Evolutionary conservation across 2,888 invertebrate genomes (phyloP).

Genomic region (Caenorhabditis auriculariae): DNA sequence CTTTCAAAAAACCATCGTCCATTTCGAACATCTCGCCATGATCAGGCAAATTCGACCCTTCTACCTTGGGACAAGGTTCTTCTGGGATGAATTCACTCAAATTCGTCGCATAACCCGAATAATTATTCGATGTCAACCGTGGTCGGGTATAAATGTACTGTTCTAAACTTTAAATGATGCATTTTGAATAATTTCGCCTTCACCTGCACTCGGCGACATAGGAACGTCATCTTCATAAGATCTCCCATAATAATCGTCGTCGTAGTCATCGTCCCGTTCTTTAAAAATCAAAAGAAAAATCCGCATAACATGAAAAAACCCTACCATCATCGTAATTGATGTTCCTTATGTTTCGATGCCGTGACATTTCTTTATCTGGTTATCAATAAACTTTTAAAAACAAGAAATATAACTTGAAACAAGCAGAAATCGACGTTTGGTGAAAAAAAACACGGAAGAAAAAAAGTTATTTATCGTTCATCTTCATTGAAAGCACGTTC

Average conservation of each 20-base stretch:
- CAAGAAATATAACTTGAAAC: too few relatives aligned
- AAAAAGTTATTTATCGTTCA: too few relatives aligned
- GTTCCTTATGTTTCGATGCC: slow-evolving; percentile 51
- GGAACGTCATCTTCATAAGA: slow-evolving; percentile 50
- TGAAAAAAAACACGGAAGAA: too few relatives aligned
- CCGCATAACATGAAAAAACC: background rate
- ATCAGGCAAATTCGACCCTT: too few relatives aligned
- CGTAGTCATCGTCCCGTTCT: slow-evolving; percentile 51
- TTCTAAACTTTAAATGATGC: slow-evolving; percentile 26
- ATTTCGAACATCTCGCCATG: slow-evolving; percentile 31
- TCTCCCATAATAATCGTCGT: slow-evolving; percentile 44
- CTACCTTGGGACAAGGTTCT: too few relatives aligned
- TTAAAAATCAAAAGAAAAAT: slow-evolving; percentile 12
- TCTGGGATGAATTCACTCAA: slow-evolving; percentile 10
- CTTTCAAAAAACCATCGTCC: slow-evolving; percentile 31
- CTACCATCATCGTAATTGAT: slow-evolving; percentile 53
- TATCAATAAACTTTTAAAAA: too few relatives aligned
- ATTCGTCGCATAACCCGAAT: background rate
- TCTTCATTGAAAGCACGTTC: too few relatives aligned
- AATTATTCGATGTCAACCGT: slow-evolving; percentile 17
- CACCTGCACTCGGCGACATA: slow-evolving; percentile 28
- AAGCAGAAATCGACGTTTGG: too few relatives aligned
- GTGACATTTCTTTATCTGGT: slow-evolving; percentile 37
- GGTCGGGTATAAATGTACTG: slow-evolving; percentile 43
- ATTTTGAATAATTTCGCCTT: slow-evolving; percentile 5